Evolutionary conservation across 2,797 vertebrate species (phyloP).

Genomic region (Galaxias olidus): DNA sequence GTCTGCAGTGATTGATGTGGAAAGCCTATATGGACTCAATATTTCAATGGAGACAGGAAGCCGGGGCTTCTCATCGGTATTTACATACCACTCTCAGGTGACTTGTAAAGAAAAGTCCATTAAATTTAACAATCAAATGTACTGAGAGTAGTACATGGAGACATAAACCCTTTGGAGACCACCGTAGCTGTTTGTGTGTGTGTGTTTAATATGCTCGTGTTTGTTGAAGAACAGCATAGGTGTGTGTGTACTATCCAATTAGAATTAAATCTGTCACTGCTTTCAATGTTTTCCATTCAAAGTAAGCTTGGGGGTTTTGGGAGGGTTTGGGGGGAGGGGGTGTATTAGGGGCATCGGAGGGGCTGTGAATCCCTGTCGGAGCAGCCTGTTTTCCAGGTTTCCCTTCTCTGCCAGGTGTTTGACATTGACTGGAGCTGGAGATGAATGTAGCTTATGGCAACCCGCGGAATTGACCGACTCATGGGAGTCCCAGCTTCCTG

Average conservation of each 20-base stretch:
- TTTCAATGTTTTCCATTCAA: constrained; percentile 75
- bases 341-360: constrained; percentile 39
- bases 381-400: constrained; percentile 78
- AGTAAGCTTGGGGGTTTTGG: constrained; percentile 51
- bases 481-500: constrained; percentile 81
- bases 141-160: constrained; percentile 58
- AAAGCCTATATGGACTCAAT: constrained; percentile 41
- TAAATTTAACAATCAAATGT: constrained; percentile 69
- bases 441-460: constrained; percentile 85
- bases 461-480: constrained; percentile 81
- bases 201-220: background rate
- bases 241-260: constrained; percentile 70
- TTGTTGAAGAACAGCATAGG: constrained; percentile 1
- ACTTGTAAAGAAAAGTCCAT: constrained; percentile 62
- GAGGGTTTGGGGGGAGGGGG: constrained; percentile 26
- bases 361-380: constrained; percentile 67
- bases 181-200: constrained; percentile 55
- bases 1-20: constrained; percentile 53
- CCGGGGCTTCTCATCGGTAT: constrained; percentile 45
- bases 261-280: constrained; percentile 63
- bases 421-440: constrained; percentile 81
- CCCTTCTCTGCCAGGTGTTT: constrained; percentile 85
- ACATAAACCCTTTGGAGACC: constrained; percentile 65
- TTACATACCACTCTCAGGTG: constrained; percentile 59
- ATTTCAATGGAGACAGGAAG: constrained; percentile 54